Base-by-base conservation (phyloP, 2,797 vertebrate genomes). In the Galaxias olidus region DNA sequence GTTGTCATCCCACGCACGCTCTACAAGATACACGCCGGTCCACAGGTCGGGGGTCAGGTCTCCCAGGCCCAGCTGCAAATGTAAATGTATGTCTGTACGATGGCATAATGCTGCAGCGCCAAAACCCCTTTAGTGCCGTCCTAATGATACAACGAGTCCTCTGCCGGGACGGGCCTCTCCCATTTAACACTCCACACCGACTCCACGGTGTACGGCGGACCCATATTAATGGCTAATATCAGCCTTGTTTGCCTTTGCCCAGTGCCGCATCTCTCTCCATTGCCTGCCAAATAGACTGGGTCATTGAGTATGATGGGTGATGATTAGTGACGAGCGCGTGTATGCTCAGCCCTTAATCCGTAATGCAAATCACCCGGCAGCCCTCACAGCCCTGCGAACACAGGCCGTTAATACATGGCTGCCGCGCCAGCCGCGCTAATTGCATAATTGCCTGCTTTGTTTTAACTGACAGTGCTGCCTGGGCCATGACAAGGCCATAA, bases 401-500 rank as follows among this genome's bases (percentile, higher is more conserved):
- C 62, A 10, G 81, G 88, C 84, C 86, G 86, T 90, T 90, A 90
- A 91, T 81, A 77, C 43, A 12, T 8, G 56, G 65, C 49, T 57
- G 77, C 49, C 59, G 77, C 66, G 73, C 89, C 83, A 90, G 90
- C 89, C 86, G 84, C n/a, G 77, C 90, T 94, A 93, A 94, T 94
- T 93, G 82, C 85, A 77, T 87, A 90, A 93, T 86, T 87, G 83
- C 78, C 78, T 82, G 86, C 88, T 91, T 89, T 92, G 87, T 93
- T 90, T 94, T 87, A 93, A 87, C 91, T 90, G 91, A 92, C 93
- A 93, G 90, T 83, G 71, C 15, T 87, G 91, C 93, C 93, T 91
- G 89, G 90, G 83, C 72, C 86, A 91, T 94, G 94, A 95, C 93
- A 93, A 87, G 84, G 83, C 91, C 90, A 90, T 95, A 92, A 94